Evolutionary conservation across 2,888 invertebrate species (phyloP).

Genomic region (Ichneumoninae sp.): DNA sequence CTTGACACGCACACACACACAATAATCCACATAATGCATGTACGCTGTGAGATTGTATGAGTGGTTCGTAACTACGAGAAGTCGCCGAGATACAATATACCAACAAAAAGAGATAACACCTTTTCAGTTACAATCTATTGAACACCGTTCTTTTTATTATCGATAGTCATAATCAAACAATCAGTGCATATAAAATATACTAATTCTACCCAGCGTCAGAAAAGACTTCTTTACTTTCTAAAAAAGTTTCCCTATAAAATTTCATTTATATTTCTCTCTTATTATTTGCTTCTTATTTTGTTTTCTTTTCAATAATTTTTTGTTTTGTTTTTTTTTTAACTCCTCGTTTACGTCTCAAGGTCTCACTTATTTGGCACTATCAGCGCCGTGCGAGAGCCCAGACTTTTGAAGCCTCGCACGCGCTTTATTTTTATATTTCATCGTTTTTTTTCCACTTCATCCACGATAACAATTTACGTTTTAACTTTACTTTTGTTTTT

Average conservation of each 20-base stretch:
- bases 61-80: slow-evolving; percentile 43
- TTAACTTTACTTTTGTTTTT: slow-evolving; percentile 64
- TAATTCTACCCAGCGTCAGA: slow-evolving; percentile 84
- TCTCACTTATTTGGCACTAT: slow-evolving; percentile 84
- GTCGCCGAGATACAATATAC: slow-evolving; percentile 32
- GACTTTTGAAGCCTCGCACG: slow-evolving; percentile 61
- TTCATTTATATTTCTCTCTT: slow-evolving; percentile 74
- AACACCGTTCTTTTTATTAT: slow-evolving; percentile 84
- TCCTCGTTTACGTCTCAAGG: slow-evolving; percentile 73
- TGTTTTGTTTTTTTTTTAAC: slow-evolving; percentile 58
- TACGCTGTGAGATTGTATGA: slow-evolving; percentile 11
- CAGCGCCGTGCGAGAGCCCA: slow-evolving; percentile 71
- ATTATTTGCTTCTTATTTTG: slow-evolving; percentile 56
- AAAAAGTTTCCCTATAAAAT: slow-evolving; percentile 83
- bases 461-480: slow-evolving; percentile 64
- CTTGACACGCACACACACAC: slow-evolving; percentile 40
- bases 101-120: slow-evolving; percentile 37
- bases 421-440: slow-evolving; percentile 64
- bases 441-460: slow-evolving; percentile 59
- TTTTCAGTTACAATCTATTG: slow-evolving; percentile 81
- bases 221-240: slow-evolving; percentile 78
- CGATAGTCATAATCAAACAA: slow-evolving; percentile 84
- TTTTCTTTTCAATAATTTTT: slow-evolving; percentile 49
- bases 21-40: slow-evolving; percentile 23
- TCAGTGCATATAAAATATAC: slow-evolving; percentile 84